Percentiles rank a stretch among this genome's conserved stretches.
phyloP scores from a whole-genome alignment of 2,113 vertebrate species.

The Drymodes brunneopygia region DNA sequence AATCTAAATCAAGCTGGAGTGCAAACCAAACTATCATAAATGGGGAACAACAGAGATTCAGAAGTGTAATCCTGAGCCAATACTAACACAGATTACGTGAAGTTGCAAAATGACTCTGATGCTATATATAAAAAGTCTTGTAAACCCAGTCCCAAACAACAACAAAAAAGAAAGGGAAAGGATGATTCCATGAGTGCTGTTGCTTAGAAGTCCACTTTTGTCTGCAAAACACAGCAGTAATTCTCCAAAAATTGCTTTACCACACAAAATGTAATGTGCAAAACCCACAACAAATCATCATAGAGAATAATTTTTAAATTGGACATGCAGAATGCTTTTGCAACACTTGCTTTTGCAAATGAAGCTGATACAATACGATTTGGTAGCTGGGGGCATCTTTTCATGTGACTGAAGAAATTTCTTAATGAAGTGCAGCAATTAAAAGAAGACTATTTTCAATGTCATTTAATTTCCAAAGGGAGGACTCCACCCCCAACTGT shows the following conservation, averaged over 20 bases:
- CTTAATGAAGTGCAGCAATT: not conserved
- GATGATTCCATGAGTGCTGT: not conserved
- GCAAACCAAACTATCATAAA: not conserved
- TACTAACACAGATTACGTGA: not conserved
- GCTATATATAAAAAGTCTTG: not conserved
- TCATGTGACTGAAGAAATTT: not conserved
- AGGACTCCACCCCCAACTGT: rapidly evolving
- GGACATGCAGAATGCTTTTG: not conserved
- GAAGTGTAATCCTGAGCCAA: not conserved
- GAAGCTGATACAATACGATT: not conserved
- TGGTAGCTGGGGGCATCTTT: not conserved
- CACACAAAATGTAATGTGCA: not conserved
- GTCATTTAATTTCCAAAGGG: not conserved
- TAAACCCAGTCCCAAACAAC: not conserved
- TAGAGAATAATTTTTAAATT: not conserved
- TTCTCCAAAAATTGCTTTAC: not conserved
- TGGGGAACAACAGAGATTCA: not conserved
- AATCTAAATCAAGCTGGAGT: not conserved
- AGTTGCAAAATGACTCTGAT: not conserved
- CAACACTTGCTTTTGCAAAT: not conserved
- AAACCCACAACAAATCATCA: not conserved
- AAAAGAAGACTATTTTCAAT: not conserved
- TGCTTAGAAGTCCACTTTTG: not conserved
- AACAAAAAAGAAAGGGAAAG: not conserved
- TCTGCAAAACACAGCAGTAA: not conserved